These are phyloP conservation scores for Malacoctenus gilli DNA, from an alignment of 2,797 vertebrate species.

Conservation along the genomic window DNA sequence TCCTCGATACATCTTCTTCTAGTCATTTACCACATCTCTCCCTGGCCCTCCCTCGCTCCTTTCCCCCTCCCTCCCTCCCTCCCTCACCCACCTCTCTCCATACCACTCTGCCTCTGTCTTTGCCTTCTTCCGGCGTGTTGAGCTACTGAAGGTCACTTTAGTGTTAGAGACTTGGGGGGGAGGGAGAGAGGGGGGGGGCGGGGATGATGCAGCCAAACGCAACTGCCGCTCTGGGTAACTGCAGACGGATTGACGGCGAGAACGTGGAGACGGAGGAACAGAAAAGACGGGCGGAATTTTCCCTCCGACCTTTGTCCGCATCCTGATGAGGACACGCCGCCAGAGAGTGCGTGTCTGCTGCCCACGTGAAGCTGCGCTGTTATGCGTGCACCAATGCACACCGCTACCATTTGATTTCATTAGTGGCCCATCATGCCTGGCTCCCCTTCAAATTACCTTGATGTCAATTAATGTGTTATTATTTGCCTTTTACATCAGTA, in stretches of 20 bases:
- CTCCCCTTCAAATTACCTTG: constrained; percentile 32
- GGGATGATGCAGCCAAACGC: constrained; percentile 50
- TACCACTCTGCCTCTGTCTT: constrained; percentile 40
- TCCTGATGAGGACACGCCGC: constrained; percentile 28
- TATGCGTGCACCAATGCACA: constrained; percentile 12
- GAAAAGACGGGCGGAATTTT: constrained; percentile 26
- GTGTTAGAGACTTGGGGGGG: constrained; percentile 46
- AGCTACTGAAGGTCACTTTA: constrained; percentile 75
- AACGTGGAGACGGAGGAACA: constrained; percentile 15
- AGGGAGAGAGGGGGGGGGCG: constrained; percentile 48
- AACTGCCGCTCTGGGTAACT: constrained; percentile 55
- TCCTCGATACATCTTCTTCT: constrained; percentile 9
- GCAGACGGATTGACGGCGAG: constrained; percentile 46
- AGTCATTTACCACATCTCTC: constrained; percentile 18
- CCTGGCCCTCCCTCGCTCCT: too few species aligned
- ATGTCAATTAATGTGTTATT: constrained; percentile 16
- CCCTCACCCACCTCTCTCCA: too few species aligned
- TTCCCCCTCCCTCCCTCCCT: too few species aligned
- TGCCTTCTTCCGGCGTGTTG: constrained; percentile 45
- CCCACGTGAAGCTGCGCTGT: constrained; percentile 5
- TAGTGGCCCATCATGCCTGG: constrained; percentile 24
- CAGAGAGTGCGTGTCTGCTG: neutral
- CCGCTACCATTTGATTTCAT: constrained; percentile 51
- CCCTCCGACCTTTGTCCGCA: constrained; percentile 37
- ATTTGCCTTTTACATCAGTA: constrained; percentile 19